These are phyloP conservation scores for Drosophila acutilabella DNA, from an alignment of 2,888 invertebrate species.

Conservation along the genomic window DNA sequence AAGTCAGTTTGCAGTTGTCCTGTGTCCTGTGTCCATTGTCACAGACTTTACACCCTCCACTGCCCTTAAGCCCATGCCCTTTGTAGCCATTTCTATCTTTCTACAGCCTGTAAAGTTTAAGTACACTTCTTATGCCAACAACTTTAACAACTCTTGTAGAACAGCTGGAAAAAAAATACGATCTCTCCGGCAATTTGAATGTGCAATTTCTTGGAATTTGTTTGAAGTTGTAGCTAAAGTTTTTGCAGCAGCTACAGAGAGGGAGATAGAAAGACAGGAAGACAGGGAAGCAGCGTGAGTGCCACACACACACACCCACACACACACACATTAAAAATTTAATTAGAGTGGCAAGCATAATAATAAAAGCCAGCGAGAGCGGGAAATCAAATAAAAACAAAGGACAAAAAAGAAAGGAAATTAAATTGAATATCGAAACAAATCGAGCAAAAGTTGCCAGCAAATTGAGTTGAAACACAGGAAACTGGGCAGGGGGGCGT, in stretches of 20 bases:
- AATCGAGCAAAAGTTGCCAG: constrained; percentile 54
- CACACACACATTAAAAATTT: constrained; percentile 65
- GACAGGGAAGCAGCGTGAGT: not conserved
- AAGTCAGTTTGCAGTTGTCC: constrained; percentile 7
- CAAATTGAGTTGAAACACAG: constrained; percentile 66
- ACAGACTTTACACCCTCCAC: not conserved
- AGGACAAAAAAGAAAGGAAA: constrained; percentile 33
- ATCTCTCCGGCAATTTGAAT: constrained; percentile 56
- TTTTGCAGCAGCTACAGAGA: constrained; percentile 19
- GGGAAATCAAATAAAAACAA: not conserved
- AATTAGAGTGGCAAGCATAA: constrained; percentile 61
- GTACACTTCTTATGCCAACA: constrained; percentile 29
- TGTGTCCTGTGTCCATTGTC: not conserved
- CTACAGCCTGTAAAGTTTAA: constrained; percentile 52
- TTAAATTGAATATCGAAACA: constrained; percentile 48
- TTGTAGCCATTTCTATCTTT: not conserved
- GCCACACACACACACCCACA: too few species aligned
- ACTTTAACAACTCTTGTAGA: not conserved
- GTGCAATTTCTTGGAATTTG: constrained; percentile 79
- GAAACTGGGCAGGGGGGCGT: constrained; percentile 13
- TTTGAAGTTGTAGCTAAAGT: constrained; percentile 69
- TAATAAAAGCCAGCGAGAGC: constrained; percentile 14
- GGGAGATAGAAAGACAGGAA: too few species aligned
- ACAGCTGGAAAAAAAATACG: constrained; percentile 3
- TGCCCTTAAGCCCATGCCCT: too few species aligned